A percentile compares a stretch with the other conserved stretches of the same genome.
phyloP scores from a whole-genome alignment of 2,888 invertebrate species.

The Phanerotoma sp. region DNA sequence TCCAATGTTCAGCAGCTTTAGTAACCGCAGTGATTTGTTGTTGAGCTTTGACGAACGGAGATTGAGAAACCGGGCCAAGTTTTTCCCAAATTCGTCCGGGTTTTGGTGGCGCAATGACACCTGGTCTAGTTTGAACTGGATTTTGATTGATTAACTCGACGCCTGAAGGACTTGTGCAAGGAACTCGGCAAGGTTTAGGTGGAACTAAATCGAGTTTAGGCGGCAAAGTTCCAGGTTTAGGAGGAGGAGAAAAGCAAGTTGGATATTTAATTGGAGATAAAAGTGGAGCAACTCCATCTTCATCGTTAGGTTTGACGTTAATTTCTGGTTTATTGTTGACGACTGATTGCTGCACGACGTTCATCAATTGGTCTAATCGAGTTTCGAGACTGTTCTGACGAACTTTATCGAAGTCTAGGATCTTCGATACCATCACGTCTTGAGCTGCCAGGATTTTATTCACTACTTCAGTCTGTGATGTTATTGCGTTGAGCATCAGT shows the following conservation, averaged over 20 bases:
- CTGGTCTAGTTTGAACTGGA: conserved; percentile 45
- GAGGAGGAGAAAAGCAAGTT: conserved; percentile 38
- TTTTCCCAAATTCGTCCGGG: conserved; percentile 52
- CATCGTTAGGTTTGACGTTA: conserved; percentile 22
- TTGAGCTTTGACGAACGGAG: conserved; percentile 54
- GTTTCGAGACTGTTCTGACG: conserved; percentile 53
- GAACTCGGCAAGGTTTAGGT: conserved; percentile 54
- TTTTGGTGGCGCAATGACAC: conserved; percentile 45
- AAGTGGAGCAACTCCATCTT: conserved; percentile 20
- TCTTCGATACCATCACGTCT: conserved; percentile 51
- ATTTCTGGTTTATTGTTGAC: conserved; percentile 41
- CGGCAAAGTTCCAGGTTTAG: conserved; percentile 49
- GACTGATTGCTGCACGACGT: conserved; percentile 50
- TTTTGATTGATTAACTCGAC: conserved; percentile 48
- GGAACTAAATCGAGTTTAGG: conserved; percentile 54
- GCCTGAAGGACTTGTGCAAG: conserved; percentile 45
- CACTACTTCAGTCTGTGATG: conserved; percentile 54
- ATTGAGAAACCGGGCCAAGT: conserved; percentile 53
- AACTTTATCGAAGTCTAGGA: conserved; percentile 52
- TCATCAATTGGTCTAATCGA: conserved; percentile 51
- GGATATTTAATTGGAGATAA: conserved; percentile 45
- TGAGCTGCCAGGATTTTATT: conserved; percentile 55
- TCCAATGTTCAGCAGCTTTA: conserved; percentile 31
- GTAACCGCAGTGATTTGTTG: conserved; percentile 43
- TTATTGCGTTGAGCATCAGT: conserved; percentile 52